Base-by-base conservation (phyloP, 2,797 vertebrate species). In the Gymnoscopelus braueri region DNA sequence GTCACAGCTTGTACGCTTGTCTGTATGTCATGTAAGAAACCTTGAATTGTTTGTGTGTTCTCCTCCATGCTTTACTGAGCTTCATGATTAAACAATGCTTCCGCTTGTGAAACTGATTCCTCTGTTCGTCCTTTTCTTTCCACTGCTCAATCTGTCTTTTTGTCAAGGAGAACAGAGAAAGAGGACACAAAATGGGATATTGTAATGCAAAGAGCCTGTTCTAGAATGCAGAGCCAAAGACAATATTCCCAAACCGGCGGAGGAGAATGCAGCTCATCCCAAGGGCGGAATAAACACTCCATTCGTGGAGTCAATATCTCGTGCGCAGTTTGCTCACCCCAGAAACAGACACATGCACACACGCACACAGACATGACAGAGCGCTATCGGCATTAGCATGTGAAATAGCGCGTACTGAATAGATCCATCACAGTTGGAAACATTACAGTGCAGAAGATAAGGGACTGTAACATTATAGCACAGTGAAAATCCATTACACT, bases 81-180 rank as follows among this genome's bases (percentile, higher is more conserved):
- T 44, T 44, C 39, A 44, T 44, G 39, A 44, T 44, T 44, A 44
- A 2, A 44, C 39, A 44, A 44, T 49, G 50, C 61, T 60, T 66
- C 15, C 23, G 58, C 60, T 63, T 78, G 63, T 48, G 57, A 74
- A 64, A 29, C 26, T 29, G 26, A 29, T 29, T 5, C 32, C 32
- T 5, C 32, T 5, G 4, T 32, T 5, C 5, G 32, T 32, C 32
- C 67, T 56, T 59, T 39, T 78, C 80, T 71, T 53, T 58, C 77
- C 69, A 57, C 47, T 61, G 60, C 65, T 63, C 68, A 74, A 75
- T 80, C 75, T 80, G 71, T 77, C 60, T 75, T 80, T 76, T 73
- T 58, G 75, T 85, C 77, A 75, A 76, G 72, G 65, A 9, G 51
- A 72, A 67, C 74, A 19, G 64, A 75, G 53, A 70, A 65, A 61